phyloP scores from a whole-genome alignment of 2,113 vertebrate species.

The Tenrec ecaudatus region DNA sequence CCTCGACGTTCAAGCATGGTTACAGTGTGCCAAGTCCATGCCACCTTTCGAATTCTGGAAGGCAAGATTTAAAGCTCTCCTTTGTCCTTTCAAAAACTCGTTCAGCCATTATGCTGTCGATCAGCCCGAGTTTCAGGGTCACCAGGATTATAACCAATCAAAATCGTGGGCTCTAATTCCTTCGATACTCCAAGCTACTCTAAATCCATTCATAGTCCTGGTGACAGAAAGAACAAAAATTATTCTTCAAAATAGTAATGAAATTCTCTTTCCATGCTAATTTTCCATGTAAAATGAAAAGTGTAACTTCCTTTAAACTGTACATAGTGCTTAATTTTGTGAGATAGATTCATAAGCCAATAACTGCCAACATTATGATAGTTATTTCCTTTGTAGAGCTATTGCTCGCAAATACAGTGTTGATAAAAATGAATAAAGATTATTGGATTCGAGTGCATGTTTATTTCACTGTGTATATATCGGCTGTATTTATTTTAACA shows the following conservation, averaged over 20 bases:
- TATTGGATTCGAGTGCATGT: slow-evolving; percentile 3
- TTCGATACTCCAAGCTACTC: slow-evolving; percentile 52
- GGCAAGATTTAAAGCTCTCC: slow-evolving; percentile 60
- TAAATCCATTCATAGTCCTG: slow-evolving; percentile 2
- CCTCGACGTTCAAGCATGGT: slow-evolving; percentile 50
- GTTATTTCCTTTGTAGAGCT: slow-evolving; percentile 41
- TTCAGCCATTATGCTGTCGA: background rate
- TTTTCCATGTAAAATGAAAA: slow-evolving; percentile 58
- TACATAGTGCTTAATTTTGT: slow-evolving; percentile 42
- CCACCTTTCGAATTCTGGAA: slow-evolving; percentile 59
- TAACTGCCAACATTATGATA: slow-evolving; percentile 48
- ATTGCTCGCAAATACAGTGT: slow-evolving; percentile 21
- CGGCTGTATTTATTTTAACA: slow-evolving; percentile 46
- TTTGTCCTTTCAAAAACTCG: slow-evolving; percentile 57
- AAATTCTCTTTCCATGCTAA: slow-evolving; percentile 20
- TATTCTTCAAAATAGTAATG: background rate
- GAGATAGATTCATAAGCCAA: slow-evolving; percentile 44
- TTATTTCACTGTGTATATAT: slow-evolving; percentile 34
- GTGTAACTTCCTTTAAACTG: slow-evolving; percentile 35
- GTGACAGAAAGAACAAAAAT: slow-evolving; percentile 7
- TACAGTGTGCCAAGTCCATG: slow-evolving; percentile 42
- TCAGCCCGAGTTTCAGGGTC: slow-evolving; percentile 38
- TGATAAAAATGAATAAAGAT: slow-evolving; percentile 50
- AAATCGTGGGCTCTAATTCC: background rate
- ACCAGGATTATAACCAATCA: slow-evolving; percentile 46